Evolutionary conservation across 2,797 vertebrate species (phyloP), one percentile per base, ranked within the genome.

Genomic region (Bufotes viridis): DNA sequence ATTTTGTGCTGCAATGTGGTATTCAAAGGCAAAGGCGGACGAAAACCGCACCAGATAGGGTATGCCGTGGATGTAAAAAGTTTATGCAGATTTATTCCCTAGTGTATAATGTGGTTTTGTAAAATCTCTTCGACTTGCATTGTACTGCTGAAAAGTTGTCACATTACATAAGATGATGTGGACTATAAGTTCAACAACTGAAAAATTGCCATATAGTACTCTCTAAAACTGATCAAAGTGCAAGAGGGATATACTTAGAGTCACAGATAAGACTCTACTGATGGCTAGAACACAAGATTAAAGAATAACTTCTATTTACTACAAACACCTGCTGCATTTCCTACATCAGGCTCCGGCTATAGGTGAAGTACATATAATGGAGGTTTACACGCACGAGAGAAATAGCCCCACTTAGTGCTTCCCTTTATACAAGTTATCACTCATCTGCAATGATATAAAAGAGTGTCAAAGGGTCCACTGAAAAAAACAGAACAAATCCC

Each of bases 191-290:
- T 78, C 58, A 84, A 17, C 61, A 51, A 29, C 24, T 55, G 34
- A 65, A 76, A 65, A 29, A 67, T 8, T 22, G n/a, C 9, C 9
- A 34, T 58, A 34, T 15, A 78, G 55, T 34, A 79, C 75, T 75
- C n/a, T 10, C 29, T 72, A 42, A 76, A 85, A 85, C 58, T 49
- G 72, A 67, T 69, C 75, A 86, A 79, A 86, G 84, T 78, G 7
- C 76, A 86, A 67, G 26, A 20, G 29, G 2, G 34, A 53, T 81
- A 49, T 67, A 65, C 24, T 51, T 13, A 51, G 60, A 49, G 29
- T n/a, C 17, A 42, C 29, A 51, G 60, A 81, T 81, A 65, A 81
- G 61, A 42, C 18, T 42, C 18, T 4, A 20, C 58, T 49, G 49
- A 57, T 24, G n/a, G 24, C 55, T 29, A 10, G 57, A 29, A 34